Evolutionary conservation across 2,797 vertebrate species (phyloP), one percentile per base, ranked within the genome.

Genomic region (Chaetodon trifasciatus): DNA sequence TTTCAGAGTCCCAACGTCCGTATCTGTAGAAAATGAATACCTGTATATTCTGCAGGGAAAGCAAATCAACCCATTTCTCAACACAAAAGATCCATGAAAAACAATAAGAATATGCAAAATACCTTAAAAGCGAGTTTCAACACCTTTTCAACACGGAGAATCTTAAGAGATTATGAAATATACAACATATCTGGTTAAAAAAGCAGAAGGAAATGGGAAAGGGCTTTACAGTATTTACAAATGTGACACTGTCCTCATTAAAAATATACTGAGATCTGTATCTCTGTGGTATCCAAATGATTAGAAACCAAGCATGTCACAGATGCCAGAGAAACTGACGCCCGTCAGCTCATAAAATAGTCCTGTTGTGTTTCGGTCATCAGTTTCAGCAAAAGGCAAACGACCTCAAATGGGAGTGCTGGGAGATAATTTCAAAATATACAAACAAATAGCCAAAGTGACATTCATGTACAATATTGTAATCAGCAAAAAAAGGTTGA

Each of bases 151-250:
- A 85, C 78, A 87, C 86, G 88, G 83, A 84, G 50, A 69, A 62
- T 63, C 71, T 44, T 72, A 68, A 47, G 35, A 84, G 78, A 76
- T 88, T 84, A 89, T 84, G 76, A 92, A 92, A 93, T 85, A 91
- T 89, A 94, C 88, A 86, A 86, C 46, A 77, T 74, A 78, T 81
- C 52, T 78, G 79, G 46, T 83, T 82, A 84, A 79, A 81, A 69
- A 81, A 70, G 69, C 81, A 79, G 0, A 63, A 60, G 68, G 84
- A 77, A 77, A 40, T 1, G 49, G 32, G 23, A 13, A 1, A 1
- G 60, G 15, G 32, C 65, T 92, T 83, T 89, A 91, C 88, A 91
- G 50, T 86, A 93, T 94, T 87, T 94, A 93, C 92, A 94, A 46
- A 83, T 50, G 67, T 66, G 74, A 79, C 40, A 40, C 44, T 50